Conservation (phyloP, 53 echinoderm and acorn worm genomes). For the Antedon mediterranea region DNA sequence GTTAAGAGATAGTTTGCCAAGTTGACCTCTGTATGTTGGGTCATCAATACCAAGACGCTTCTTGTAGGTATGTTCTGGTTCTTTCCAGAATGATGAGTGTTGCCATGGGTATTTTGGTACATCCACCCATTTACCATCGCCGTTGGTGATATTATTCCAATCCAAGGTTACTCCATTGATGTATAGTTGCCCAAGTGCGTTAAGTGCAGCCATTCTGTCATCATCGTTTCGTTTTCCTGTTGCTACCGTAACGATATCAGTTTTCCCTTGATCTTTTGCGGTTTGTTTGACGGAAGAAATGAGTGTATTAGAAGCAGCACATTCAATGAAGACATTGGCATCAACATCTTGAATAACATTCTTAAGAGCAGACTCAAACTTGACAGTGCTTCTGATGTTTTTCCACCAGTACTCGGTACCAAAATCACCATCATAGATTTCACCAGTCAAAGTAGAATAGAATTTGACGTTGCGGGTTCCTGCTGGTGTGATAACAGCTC, state of each 20-base stretch:
- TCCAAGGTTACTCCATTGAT: conserved; percentile 38
- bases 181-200: conserved; percentile 43
- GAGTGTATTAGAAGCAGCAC: conserved; percentile 63
- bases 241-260: conserved; percentile 30
- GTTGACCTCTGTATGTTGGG: conserved; percentile 51
- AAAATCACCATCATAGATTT: conserved; percentile 54
- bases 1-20: conserved; percentile 48
- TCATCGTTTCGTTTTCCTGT: conserved; percentile 58
- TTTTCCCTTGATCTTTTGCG: conserved; percentile 26
- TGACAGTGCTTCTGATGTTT: conserved; percentile 28
- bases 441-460: conserved; percentile 66
- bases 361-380: conserved; percentile 66
- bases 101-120: conserved; percentile 91
- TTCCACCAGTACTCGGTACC: conserved; percentile 79
- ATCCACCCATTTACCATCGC: conserved; percentile 42
- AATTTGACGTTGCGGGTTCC: conserved; percentile 37
- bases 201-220: conserved; percentile 40
- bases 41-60: conserved; percentile 62
- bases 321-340: conserved; percentile 58
- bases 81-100: conserved; percentile 51
- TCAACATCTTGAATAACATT: conserved; percentile 41
- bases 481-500: conserved; percentile 39
- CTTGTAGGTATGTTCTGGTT: conserved; percentile 46
- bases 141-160: conserved; percentile 55
- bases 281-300: conserved; percentile 69